Evolutionary conservation across 1,140 invertebrate species (phyloP).

Genomic region (Pteromalus puparum): DNA sequence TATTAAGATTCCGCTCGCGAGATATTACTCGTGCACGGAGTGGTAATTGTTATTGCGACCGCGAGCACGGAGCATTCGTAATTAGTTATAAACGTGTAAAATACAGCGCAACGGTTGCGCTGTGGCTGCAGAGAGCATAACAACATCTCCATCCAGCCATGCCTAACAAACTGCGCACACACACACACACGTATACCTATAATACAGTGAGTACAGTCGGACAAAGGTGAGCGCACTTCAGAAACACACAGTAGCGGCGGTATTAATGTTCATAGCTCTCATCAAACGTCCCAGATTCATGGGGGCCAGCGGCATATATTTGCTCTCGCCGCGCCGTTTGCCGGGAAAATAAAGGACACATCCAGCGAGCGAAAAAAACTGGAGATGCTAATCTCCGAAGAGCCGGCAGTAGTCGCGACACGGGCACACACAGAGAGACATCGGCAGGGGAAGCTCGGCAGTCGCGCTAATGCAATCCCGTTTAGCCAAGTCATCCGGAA

Average conservation of each 20-base stretch:
- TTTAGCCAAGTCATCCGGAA: conserved; percentile 76
- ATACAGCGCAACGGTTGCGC: neutral
- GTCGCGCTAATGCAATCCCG: conserved; percentile 73
- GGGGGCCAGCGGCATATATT: neutral
- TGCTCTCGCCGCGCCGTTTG: neutral
- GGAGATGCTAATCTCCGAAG: conserved; percentile 72
- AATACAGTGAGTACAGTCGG: neutral
- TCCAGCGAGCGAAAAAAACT: conserved; percentile 47
- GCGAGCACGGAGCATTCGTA: too few relatives aligned
- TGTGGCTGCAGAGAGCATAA: neutral
- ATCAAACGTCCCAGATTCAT: neutral
- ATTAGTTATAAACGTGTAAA: too few relatives aligned
- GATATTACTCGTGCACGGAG: neutral
- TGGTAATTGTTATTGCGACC: neutral
- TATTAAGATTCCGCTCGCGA: neutral
- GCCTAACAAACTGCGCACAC: neutral
- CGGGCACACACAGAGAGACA: neutral
- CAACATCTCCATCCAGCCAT: neutral
- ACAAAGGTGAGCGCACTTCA: conserved; percentile 17
- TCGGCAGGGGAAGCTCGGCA: conserved; percentile 8
- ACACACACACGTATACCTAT: neutral
- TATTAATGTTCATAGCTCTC: conserved; percentile 30
- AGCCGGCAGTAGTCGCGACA: neutral
- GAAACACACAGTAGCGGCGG: neutral
- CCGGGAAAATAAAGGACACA: conserved; percentile 1